Percentiles rank a stretch among this genome's conserved stretches.
These are phyloP conservation scores for Ia io DNA, from an alignment of 2,113 vertebrate genomes.

Conservation along the genomic window DNA sequence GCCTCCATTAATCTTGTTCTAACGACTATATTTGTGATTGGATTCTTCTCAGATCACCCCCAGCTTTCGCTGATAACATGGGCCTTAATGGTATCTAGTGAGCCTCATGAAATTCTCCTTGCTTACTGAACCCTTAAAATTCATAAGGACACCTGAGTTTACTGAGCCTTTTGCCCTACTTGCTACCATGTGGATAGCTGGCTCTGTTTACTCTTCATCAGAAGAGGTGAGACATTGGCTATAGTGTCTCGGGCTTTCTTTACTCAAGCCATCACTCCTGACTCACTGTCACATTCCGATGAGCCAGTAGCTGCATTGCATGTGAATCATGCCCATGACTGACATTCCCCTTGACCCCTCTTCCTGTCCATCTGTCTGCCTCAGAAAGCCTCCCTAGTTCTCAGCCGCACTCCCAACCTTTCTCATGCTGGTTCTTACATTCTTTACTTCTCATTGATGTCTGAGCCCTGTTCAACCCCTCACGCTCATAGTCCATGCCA, in stretches of 20 bases:
- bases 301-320: background rate
- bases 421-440: too few relatives aligned
- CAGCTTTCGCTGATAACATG: background rate
- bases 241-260: background rate
- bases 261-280: background rate
- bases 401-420: background rate
- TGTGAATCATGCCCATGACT: background rate
- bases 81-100: background rate
- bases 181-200: background rate
- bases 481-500: rapidly evolving
- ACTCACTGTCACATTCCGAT: background rate
- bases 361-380: background rate
- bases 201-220: background rate
- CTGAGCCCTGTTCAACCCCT: background rate
- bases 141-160: background rate
- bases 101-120: background rate
- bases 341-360: background rate
- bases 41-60: background rate
- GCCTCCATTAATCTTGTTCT: background rate
- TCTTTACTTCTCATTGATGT: background rate
- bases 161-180: background rate
- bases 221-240: background rate
- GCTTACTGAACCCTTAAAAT: background rate
- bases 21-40: background rate
- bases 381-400: background rate